A percentile compares a stretch with the other conserved stretches of the same genome.
These are phyloP conservation scores for Falco biarmicus DNA, from an alignment of 2,797 vertebrate species.

Conservation along the genomic window DNA sequence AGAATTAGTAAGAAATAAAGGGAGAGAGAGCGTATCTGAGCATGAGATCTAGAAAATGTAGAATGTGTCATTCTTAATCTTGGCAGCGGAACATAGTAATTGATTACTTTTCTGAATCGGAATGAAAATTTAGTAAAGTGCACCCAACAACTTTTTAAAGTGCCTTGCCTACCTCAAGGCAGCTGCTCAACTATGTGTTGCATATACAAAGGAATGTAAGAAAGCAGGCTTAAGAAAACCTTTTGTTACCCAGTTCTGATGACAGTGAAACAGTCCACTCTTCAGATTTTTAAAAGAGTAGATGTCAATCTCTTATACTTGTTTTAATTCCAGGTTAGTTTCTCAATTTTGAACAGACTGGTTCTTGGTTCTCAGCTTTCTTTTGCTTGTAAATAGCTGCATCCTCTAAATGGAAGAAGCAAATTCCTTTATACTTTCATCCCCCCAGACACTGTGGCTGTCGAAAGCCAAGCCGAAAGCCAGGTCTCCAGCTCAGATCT, in stretches of 20 bases:
- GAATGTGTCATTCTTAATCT: not conserved
- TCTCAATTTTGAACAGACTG: not conserved
- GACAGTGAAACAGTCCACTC: not conserved
- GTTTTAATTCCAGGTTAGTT: not conserved
- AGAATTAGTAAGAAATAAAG: not conserved
- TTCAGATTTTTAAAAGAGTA: not conserved
- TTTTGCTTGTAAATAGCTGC: not conserved
- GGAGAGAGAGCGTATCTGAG: not conserved
- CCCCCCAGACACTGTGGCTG: not conserved
- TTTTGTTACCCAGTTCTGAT: not conserved
- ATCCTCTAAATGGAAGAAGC: not conserved
- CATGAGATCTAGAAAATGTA: not conserved
- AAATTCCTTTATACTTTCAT: not conserved
- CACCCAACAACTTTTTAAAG: not conserved
- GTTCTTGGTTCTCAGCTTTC: not conserved
- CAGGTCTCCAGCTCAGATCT: too few relatives aligned
- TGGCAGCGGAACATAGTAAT: not conserved
- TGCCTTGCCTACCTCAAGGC: not conserved
- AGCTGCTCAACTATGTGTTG: not conserved
- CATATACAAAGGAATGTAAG: not conserved
- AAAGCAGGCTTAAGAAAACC: not conserved
- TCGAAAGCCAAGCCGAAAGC: not conserved
- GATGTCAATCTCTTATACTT: not conserved
- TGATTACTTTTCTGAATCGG: not conserved
- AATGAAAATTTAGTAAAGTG: not conserved